These are phyloP conservation scores for Eulemur macaco DNA, from an alignment of 2,113 vertebrate species.

Conservation along the genomic window DNA sequence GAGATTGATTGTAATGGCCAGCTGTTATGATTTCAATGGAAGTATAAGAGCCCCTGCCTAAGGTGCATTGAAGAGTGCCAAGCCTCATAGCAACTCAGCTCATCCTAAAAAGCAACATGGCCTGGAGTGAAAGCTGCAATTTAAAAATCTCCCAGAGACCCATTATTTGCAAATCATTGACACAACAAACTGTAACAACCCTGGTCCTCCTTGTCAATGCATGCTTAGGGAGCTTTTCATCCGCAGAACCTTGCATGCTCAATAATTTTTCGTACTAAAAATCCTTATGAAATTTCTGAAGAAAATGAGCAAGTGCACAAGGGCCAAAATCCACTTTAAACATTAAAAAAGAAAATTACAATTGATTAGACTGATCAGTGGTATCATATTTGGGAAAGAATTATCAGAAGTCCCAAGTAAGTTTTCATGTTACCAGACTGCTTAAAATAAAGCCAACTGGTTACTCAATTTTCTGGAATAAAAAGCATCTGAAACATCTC, in stretches of 20 bases:
- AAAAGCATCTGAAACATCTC: slow-evolving; percentile 48
- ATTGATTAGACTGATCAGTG: background rate
- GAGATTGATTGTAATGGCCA: slow-evolving; percentile 85
- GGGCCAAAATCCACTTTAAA: slow-evolving; percentile 42
- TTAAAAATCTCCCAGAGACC: slow-evolving; percentile 86
- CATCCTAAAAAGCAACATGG: slow-evolving; percentile 81
- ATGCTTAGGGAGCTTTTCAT: slow-evolving; percentile 82
- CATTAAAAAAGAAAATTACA: slow-evolving; percentile 46
- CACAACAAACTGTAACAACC: slow-evolving; percentile 82
- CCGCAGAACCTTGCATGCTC: slow-evolving; percentile 71
- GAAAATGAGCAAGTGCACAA: slow-evolving; percentile 67
- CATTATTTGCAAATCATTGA: slow-evolving; percentile 88
- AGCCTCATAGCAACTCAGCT: slow-evolving; percentile 83
- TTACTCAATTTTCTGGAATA: slow-evolving; percentile 64
- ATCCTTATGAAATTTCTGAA: slow-evolving; percentile 79
- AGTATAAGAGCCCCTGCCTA: slow-evolving; percentile 82
- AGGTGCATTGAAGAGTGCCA: slow-evolving; percentile 84
- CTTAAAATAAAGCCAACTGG: slow-evolving; percentile 53
- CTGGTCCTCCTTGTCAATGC: slow-evolving; percentile 78
- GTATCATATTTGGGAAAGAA: background rate
- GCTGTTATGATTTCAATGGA: slow-evolving; percentile 84
- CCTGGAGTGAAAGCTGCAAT: slow-evolving; percentile 84
- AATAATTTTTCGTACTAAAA: slow-evolving; percentile 77
- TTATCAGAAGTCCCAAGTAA: slow-evolving; percentile 23
- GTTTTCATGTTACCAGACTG: slow-evolving; percentile 48